Conservation (phyloP, 2,888 invertebrate genomes). For the Siphlonurus alternatus region DNA sequence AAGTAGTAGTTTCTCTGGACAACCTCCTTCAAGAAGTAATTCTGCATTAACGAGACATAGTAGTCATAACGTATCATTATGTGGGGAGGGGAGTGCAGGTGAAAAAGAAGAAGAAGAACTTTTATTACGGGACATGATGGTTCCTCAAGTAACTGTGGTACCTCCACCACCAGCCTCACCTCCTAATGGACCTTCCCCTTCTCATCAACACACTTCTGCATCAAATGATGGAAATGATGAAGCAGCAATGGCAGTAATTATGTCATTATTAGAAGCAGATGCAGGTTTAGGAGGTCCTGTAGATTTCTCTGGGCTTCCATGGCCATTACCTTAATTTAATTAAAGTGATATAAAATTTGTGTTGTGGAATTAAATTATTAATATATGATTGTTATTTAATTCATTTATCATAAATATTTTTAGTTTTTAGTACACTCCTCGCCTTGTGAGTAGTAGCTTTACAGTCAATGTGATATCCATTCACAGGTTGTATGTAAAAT, state of each 20-base stretch:
- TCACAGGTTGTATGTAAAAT: no score
- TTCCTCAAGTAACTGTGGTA: neutral
- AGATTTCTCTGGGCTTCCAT: conserved; percentile 70
- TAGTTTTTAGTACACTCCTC: no score
- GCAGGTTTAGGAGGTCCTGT: conserved; percentile 76
- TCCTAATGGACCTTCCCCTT: conserved; percentile 16
- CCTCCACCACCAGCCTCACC: neutral
- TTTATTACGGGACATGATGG: neutral
- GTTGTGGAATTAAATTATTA: no score
- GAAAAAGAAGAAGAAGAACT: neutral
- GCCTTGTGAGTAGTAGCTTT: no score
- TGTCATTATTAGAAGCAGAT: conserved; percentile 78
- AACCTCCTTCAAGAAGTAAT: neutral
- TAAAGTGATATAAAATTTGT: neutral
- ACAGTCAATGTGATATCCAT: no score
- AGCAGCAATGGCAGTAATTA: conserved; percentile 82
- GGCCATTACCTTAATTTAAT: conserved; percentile 50
- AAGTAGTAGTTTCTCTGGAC: neutral
- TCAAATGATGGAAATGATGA: conserved; percentile 64
- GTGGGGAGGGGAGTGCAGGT: neutral
- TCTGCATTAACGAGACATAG: neutral
- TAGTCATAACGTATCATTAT: neutral
- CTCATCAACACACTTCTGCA: conserved; percentile 27
- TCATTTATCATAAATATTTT: no score
- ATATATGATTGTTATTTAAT: no score